Evolutionary conservation across 1,140 invertebrate genomes (phyloP), one percentile per base, ranked within the genome.

Genomic region (Gonioctena quinquepunctata): DNA sequence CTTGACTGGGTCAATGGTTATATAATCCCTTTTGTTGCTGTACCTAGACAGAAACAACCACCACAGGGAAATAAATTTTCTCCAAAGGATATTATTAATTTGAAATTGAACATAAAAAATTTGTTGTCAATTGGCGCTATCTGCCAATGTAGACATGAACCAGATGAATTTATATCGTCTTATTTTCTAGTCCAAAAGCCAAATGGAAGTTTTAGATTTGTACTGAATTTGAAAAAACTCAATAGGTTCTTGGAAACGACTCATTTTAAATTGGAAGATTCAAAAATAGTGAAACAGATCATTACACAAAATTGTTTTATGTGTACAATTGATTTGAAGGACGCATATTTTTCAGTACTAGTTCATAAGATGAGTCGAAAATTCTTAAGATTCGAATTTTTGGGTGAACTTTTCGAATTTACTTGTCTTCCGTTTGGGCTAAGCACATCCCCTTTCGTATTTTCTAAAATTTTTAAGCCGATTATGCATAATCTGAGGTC

Each of bases 161-260:
- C 26, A 42, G 33, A 67, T 1, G 68, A 77, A 66, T 81, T 79
- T 75, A 19, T 78, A 8, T 80, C 79, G 11, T 59, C 56, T 59
- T 67, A 73, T 63, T 80, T 80, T 66, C 33, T 78, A 16, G 22
- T 69, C 6, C 75, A 68, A n/a, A 79, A 80, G 65, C 67, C 68
- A 52, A 74, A 79, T 52, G 77, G 79, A 13, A 66, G 42, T 11
- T 64, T 69, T 54, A 56, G 76, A 57, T 80, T 80, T 25, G 77
- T 79, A 18, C 50, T 80, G 61, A 81, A 80, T 74, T 64, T 78
- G 25, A 81, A 79, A 66, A 61, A 56, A 8, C 70, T 80, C 22
- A 81, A 81, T 69, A 61, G 71, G 33, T 77, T 74, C 62, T 70
- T 80, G 11, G 56, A 60, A 56, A 19, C 69, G 4, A 4, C 21